These are phyloP conservation scores for Anastatus disparis DNA, from an alignment of 1,140 invertebrate species.

Conservation along the genomic window DNA sequence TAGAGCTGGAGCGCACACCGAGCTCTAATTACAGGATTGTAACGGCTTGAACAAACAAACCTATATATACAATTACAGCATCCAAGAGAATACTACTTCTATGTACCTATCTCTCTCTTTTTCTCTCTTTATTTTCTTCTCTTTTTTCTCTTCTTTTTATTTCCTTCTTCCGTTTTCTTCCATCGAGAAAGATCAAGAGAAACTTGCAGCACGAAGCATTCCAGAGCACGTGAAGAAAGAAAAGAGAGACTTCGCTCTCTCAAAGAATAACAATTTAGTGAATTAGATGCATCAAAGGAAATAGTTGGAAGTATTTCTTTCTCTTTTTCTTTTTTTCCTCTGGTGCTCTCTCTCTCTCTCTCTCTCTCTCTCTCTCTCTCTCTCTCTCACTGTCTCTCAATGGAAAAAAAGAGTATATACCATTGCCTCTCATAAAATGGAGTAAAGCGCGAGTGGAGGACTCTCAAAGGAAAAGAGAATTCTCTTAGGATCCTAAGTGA, in stretches of 20 bases:
- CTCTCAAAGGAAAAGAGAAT: constrained; percentile 49
- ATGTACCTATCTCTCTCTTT: too few species aligned
- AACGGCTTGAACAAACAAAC: constrained; percentile 12
- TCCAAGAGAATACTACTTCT: too few species aligned
- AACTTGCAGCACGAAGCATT: background rate
- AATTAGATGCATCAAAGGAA: constrained; percentile 59
- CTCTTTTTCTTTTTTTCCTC: too few species aligned
- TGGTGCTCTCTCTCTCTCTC: too few species aligned
- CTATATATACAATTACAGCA: background rate
- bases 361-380: too few species aligned
- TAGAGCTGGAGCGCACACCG: background rate
- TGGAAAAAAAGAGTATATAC: too few species aligned
- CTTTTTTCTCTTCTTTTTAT: too few species aligned
- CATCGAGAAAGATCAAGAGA: background rate
- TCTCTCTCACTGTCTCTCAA: too few species aligned
- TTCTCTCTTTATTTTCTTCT: too few species aligned
- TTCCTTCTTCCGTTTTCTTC: background rate
- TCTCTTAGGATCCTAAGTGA: constrained; percentile 46
- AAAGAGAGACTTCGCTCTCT: constrained; percentile 22
- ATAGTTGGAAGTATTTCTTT: too few species aligned
- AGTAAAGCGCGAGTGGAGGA: constrained; percentile 18
- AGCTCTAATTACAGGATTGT: constrained; percentile 22
- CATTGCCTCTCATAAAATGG: too few species aligned
- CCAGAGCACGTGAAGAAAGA: too few species aligned
- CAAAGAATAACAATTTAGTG: constrained; percentile 60